phyloP scores from a whole-genome alignment of 2,888 invertebrate species.

The Elaeidobius kamerunicus region DNA sequence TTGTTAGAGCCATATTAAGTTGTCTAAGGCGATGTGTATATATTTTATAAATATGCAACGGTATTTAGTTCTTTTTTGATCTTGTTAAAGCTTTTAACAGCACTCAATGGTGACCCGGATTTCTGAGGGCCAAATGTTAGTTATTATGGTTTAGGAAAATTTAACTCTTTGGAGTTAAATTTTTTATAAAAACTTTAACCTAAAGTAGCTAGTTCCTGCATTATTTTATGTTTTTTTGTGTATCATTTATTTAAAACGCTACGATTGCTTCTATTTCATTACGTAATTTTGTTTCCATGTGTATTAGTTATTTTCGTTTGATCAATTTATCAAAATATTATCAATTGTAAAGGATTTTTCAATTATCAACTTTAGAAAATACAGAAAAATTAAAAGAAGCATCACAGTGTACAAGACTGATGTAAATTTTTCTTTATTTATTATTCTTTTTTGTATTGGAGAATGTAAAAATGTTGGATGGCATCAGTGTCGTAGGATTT shows the following conservation, averaged over 20 bases:
- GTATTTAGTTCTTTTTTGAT: conserved; percentile 10
- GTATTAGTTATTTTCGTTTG: not conserved
- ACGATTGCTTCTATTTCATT: conserved; percentile 19
- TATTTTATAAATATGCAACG: conserved; percentile 17
- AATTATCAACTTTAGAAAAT: no score
- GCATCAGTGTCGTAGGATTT: not conserved
- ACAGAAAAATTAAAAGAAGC: conserved; percentile 11
- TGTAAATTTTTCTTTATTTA: conserved; percentile 29
- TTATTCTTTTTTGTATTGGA: conserved; percentile 9
- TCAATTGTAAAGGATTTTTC: no score
- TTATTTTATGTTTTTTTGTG: conserved; percentile 14
- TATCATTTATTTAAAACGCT: conserved; percentile 14
- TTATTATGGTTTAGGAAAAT: not conserved
- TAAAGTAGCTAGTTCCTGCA: conserved; percentile 19
- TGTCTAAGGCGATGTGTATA: conserved; percentile 16
- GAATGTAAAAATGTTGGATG: conserved; percentile 5
- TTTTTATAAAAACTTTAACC: not conserved
- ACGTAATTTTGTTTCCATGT: not conserved
- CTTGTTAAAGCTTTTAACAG: no score
- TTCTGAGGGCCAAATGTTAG: no score
- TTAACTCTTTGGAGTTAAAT: not conserved
- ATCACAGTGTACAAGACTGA: conserved; percentile 29
- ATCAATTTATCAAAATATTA: no score
- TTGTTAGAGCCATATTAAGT: conserved; percentile 21
- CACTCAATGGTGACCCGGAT: no score